Conservation (phyloP, 1,140 invertebrate genomes). For the Papilio xuthus region DNA sequence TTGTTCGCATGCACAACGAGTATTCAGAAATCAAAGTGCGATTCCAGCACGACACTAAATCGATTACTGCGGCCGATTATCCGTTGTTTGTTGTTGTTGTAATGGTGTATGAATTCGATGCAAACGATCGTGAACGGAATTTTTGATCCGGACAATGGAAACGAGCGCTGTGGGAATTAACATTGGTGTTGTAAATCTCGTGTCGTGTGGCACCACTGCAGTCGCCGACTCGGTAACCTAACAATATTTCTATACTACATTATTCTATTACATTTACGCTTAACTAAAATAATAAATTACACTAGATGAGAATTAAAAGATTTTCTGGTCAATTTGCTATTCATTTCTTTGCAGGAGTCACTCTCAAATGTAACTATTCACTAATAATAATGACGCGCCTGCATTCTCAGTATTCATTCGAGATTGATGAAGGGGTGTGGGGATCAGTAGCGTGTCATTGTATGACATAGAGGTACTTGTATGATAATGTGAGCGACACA, state of each 20-base stretch:
- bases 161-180: conserved; percentile 23
- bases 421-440: conserved; percentile 1
- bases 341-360: neutral
- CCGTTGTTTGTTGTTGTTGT: conserved; percentile 33
- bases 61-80: conserved; percentile 35
- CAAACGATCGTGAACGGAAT: conserved; percentile 13
- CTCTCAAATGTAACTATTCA: neutral
- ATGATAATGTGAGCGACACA: neutral
- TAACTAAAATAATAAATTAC: too few species aligned
- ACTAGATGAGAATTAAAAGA: too few species aligned
- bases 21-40: conserved; percentile 10
- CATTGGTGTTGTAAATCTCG: conserved; percentile 21
- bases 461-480: neutral
- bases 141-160: conserved; percentile 22
- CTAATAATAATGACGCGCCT: neutral
- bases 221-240: neutral
- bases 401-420: neutral
- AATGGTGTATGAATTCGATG: conserved; percentile 30
- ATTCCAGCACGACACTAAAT: conserved; percentile 18
- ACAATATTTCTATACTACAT: neutral
- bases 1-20: conserved; percentile 12
- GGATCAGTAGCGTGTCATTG: neutral
- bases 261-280: too few species aligned
- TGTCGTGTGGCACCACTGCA: conserved; percentile 1
- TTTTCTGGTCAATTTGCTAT: neutral